Evolutionary conservation across 2,113 vertebrate species (phyloP).

Genomic region (Cheilinus undulatus): DNA sequence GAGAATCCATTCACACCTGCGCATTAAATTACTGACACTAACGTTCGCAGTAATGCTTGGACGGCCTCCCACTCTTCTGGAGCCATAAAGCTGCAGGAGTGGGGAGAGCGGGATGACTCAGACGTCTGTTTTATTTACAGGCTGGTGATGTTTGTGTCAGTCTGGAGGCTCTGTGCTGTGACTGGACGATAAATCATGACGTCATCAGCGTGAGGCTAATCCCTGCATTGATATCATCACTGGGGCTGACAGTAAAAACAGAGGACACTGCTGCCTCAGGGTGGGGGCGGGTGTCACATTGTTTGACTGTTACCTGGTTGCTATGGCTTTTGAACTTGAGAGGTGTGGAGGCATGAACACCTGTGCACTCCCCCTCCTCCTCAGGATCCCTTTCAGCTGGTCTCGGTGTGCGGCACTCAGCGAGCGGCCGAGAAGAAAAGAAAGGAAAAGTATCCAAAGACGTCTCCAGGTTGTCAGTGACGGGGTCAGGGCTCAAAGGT

Average conservation of each 20-base stretch:
- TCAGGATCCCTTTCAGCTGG: constrained; percentile 81
- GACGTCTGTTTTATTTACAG: constrained; percentile 15
- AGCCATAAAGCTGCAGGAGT: constrained; percentile 66
- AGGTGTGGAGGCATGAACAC: constrained; percentile 85
- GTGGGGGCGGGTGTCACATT: constrained; percentile 67
- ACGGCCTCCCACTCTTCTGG: constrained; percentile 68
- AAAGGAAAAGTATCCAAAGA: constrained; percentile 78
- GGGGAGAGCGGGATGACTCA: constrained; percentile 26
- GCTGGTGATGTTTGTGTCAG: constrained; percentile 45
- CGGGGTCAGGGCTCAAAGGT: constrained; percentile 81
- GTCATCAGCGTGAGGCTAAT: no score
- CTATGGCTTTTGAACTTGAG: constrained; percentile 86
- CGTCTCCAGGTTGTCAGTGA: constrained; percentile 75
- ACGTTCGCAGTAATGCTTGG: constrained; percentile 83
- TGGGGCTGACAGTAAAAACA: constrained; percentile 58
- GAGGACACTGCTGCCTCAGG: constrained; percentile 57
- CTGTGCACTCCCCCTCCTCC: constrained; percentile 73
- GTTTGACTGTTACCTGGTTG: constrained; percentile 78
- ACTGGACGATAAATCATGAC: constrained; percentile 42
- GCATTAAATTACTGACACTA: constrained; percentile 86
- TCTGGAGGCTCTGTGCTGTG: constrained; percentile 15
- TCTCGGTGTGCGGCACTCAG: constrained; percentile 77
- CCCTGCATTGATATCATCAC: no score
- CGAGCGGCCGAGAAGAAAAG: constrained; percentile 74
- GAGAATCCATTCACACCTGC: constrained; percentile 86